Evolutionary conservation across 2,113 vertebrate genomes (phyloP).

Genomic region (Odocoileus hemionus): DNA sequence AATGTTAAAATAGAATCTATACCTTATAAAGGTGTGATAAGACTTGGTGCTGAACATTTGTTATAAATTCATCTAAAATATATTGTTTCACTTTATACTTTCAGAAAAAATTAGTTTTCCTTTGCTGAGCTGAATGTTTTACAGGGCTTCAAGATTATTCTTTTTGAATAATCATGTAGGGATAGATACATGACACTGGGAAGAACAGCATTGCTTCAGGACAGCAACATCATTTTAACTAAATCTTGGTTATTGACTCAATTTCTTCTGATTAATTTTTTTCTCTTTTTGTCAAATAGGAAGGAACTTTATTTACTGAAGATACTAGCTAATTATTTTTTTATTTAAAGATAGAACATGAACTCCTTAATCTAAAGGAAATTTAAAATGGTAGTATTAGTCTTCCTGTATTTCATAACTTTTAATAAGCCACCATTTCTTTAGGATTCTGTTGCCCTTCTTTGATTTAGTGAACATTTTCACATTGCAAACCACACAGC

Average conservation of each 20-base stretch:
- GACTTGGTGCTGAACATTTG: not conserved
- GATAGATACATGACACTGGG: not conserved
- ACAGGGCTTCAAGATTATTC: not conserved
- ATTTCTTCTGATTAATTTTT: not conserved
- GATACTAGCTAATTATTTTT: not conserved
- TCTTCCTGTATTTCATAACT: not conserved
- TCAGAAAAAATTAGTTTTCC: not conserved
- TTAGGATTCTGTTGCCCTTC: not conserved
- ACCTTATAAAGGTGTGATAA: not conserved
- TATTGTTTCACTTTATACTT: not conserved
- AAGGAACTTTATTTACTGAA: not conserved
- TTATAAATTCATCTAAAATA: slow-evolving; percentile 6
- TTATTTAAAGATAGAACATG: not conserved
- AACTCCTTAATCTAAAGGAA: not conserved
- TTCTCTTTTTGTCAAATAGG: not conserved
- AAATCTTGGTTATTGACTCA: not conserved
- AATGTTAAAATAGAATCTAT: not conserved
- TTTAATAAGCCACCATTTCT: not conserved
- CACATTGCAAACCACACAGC: not conserved
- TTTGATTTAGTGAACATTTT: not conserved
- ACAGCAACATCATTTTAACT: not conserved
- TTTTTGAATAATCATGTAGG: not conserved
- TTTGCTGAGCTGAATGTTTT: not conserved
- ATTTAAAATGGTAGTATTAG: not conserved
- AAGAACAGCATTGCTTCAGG: not conserved